These are phyloP conservation scores for Danionella dracula DNA, from an alignment of 2,797 vertebrate genomes.

Conservation along the genomic window DNA sequence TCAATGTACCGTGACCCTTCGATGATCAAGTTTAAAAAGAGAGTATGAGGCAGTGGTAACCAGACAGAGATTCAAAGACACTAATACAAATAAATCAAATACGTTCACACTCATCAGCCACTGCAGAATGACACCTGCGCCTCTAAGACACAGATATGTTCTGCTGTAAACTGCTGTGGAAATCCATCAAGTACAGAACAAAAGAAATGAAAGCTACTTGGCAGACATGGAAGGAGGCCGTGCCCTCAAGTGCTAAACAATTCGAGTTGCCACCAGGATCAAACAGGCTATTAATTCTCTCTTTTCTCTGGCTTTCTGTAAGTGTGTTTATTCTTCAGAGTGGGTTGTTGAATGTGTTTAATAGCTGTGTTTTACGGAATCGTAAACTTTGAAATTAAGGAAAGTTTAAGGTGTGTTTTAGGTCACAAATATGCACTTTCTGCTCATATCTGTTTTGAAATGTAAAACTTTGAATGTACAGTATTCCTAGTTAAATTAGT, in stretches of 20 bases:
- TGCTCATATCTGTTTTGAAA: no score
- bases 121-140: slow-evolving; percentile 22
- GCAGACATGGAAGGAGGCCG: slow-evolving; percentile 33
- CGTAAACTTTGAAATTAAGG: slow-evolving; percentile 1
- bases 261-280: slow-evolving; percentile 35
- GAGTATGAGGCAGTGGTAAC: no score
- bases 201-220: slow-evolving; percentile 39
- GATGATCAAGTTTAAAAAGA: no score
- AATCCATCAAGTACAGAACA: slow-evolving; percentile 46
- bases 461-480: no score
- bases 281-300: slow-evolving; percentile 24
- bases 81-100: slow-evolving; percentile 20
- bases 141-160: slow-evolving; percentile 20
- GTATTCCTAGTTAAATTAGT: no score
- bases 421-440: no score
- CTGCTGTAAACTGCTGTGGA: slow-evolving; percentile 42
- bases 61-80: no score
- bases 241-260: slow-evolving; percentile 30
- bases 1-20: no score
- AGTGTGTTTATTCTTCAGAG: slow-evolving; percentile 13
- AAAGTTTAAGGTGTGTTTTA: no score
- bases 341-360: slow-evolving; percentile 9
- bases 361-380: slow-evolving; percentile 4
- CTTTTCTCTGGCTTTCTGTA: slow-evolving; percentile 7
- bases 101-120: slow-evolving; percentile 1